These are phyloP conservation scores for Bombus confusus DNA, from an alignment of 1,140 invertebrate genomes.

Conservation along the genomic window DNA sequence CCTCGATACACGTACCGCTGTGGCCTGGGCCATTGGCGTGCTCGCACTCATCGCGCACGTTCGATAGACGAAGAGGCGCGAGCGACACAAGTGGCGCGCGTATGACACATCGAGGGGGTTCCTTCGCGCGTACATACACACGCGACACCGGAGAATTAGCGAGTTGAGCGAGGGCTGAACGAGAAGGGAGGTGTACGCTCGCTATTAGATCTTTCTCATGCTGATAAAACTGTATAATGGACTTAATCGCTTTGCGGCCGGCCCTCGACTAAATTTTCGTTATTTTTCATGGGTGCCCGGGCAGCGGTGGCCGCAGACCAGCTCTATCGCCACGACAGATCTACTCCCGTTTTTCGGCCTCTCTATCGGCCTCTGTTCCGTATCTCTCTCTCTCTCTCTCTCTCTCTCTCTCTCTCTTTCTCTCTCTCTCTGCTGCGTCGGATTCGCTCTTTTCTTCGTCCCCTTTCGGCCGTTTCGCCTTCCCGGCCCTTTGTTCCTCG, in stretches of 20 bases:
- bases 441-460: constrained; percentile 1
- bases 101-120: constrained; percentile 79
- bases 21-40: background rate
- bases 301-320: constrained; percentile 44
- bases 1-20: background rate
- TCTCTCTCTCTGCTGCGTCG: background rate
- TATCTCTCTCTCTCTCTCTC: background rate
- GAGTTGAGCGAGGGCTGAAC: constrained; percentile 38
- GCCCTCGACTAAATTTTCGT: constrained; percentile 80
- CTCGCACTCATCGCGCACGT: background rate
- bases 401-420: background rate
- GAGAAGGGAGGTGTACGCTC: constrained; percentile 34
- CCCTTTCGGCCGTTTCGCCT: constrained; percentile 33
- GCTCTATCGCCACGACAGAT: constrained; percentile 67
- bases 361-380: constrained; percentile 28
- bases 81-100: constrained; percentile 68
- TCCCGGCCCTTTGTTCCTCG: constrained; percentile 59
- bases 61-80: constrained; percentile 46
- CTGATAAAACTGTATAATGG: constrained; percentile 82
- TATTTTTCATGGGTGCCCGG: constrained; percentile 80
- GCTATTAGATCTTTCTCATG: constrained; percentile 82
- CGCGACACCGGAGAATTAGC: constrained; percentile 62
- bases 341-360: constrained; percentile 59
- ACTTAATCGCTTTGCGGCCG: constrained; percentile 79
- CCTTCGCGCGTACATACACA: constrained; percentile 28